These are phyloP conservation scores for Ophiodon elongatus DNA, from an alignment of 2,113 vertebrate genomes.

Conservation along the genomic window DNA sequence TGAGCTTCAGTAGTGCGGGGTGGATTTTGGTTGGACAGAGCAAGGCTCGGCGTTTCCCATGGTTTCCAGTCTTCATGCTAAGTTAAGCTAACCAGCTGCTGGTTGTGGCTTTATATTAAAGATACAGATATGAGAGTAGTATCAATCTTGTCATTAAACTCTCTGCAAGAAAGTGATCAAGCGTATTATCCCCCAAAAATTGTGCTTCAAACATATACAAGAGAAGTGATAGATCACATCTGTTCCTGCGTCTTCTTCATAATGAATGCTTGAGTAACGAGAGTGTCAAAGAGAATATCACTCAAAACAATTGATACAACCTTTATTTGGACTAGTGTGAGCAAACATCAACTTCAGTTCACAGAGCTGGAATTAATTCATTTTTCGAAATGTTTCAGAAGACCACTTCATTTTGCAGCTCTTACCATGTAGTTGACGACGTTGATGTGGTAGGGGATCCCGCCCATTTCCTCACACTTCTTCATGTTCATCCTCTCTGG, in stretches of 20 bases:
- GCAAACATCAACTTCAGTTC: too few species aligned
- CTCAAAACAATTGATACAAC: background rate
- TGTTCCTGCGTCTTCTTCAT: background rate
- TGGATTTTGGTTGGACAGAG: too few species aligned
- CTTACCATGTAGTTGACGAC: constrained; percentile 83
- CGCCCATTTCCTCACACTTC: constrained; percentile 77
- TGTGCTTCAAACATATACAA: background rate
- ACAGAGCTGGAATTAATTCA: background rate
- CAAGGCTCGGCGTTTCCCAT: too few species aligned
- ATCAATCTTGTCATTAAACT: background rate
- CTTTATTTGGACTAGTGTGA: background rate
- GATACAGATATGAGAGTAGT: too few species aligned
- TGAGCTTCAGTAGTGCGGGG: too few species aligned
- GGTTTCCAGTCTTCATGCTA: too few species aligned
- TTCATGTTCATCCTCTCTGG: constrained; percentile 78
- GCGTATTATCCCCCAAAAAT: background rate
- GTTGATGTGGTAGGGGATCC: constrained; percentile 83
- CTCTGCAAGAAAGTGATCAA: background rate
- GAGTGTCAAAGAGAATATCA: background rate
- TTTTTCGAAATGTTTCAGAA: background rate
- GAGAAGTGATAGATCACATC: background rate
- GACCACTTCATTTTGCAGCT: background rate
- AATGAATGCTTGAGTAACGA: background rate
- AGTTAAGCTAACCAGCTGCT: too few species aligned
- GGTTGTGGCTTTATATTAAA: too few species aligned